A percentile compares a stretch with the other conserved stretches of the same genome.
These are phyloP conservation scores for Lymantria monacha DNA, from an alignment of 2,888 invertebrate genomes.

Conservation along the genomic window DNA sequence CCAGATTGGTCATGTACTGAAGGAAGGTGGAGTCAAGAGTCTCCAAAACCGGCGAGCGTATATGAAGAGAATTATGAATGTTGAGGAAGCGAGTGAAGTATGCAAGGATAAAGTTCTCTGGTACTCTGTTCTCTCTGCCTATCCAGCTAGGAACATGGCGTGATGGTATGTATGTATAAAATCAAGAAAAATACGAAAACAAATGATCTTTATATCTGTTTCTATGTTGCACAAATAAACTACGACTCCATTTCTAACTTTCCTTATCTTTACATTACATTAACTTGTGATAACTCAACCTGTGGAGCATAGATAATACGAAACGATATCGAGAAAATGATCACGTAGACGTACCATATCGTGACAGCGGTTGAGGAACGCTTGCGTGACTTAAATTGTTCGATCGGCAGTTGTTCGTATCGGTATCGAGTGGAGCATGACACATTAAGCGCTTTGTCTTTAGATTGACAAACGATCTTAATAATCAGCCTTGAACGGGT, in stretches of 20 bases:
- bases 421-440: conserved; percentile 63
- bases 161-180: too few relatives aligned
- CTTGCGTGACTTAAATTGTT: conserved; percentile 63
- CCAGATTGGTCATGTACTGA: too few relatives aligned
- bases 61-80: too few relatives aligned
- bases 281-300: conserved; percentile 48
- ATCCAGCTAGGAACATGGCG: too few relatives aligned
- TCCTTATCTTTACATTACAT: conserved; percentile 52
- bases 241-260: conserved; percentile 17
- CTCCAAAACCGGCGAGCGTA: too few relatives aligned
- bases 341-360: conserved; percentile 39
- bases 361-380: conserved; percentile 35
- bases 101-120: too few relatives aligned
- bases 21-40: too few relatives aligned
- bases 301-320: conserved; percentile 45
- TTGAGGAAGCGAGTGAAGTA: too few relatives aligned
- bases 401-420: conserved; percentile 54
- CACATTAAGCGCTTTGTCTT: conserved; percentile 61
- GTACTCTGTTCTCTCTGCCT: too few relatives aligned
- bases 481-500: conserved; percentile 53
- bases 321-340: conserved; percentile 39
- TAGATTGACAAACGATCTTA: conserved; percentile 58
- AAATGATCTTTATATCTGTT: conserved; percentile 2
- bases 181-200: too few relatives aligned
- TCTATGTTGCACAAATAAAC: conserved; percentile 21